These are phyloP conservation scores for Holocentrus rufus DNA, from an alignment of 2,797 vertebrate genomes.

Conservation along the genomic window DNA sequence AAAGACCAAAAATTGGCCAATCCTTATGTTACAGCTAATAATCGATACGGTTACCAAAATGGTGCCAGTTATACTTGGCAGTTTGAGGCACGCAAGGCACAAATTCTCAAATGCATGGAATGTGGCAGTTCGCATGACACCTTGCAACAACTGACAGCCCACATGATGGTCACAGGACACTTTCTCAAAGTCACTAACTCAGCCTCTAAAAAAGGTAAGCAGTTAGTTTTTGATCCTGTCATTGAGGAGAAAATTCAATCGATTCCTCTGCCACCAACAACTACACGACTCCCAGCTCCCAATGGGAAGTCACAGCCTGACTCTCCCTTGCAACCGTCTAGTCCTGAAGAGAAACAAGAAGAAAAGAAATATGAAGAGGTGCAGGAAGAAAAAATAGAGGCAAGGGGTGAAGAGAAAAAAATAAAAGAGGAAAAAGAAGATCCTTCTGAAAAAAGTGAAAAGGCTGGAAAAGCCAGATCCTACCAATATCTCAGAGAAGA, in stretches of 20 bases:
- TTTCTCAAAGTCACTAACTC: conserved; percentile 99
- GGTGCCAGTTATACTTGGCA: conserved; percentile 99
- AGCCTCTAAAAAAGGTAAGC: conserved; percentile 98
- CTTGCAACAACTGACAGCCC: conserved; percentile 97
- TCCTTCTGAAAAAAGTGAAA: conserved; percentile 72
- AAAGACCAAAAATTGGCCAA: conserved; percentile 89
- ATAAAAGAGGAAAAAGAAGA: conserved; percentile 96
- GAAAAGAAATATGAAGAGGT: conserved; percentile 53
- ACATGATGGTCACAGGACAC: conserved; percentile 99
- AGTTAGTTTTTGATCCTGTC: conserved; percentile 94
- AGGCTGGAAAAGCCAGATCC: conserved; percentile 74
- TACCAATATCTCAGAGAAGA: conserved; percentile 97
- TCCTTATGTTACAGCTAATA: conserved; percentile 98
- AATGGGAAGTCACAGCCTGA: conserved; percentile 88
- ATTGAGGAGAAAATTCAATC: conserved; percentile 98
- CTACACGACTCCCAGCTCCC: conserved; percentile 88
- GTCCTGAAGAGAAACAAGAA: conserved; percentile 86
- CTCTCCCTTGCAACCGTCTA: conserved; percentile 82
- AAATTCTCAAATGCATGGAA: conserved; percentile 99
- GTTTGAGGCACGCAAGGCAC: conserved; percentile 98
- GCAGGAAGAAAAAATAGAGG: conserved; percentile 81
- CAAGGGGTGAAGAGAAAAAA: conserved; percentile 83
- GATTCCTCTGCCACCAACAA: conserved; percentile 95
- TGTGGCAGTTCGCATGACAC: conserved; percentile 99
- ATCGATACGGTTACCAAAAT: conserved; percentile 99